These are phyloP conservation scores for Malacosoma neustria DNA, from an alignment of 2,888 invertebrate species.

Conservation along the genomic window DNA sequence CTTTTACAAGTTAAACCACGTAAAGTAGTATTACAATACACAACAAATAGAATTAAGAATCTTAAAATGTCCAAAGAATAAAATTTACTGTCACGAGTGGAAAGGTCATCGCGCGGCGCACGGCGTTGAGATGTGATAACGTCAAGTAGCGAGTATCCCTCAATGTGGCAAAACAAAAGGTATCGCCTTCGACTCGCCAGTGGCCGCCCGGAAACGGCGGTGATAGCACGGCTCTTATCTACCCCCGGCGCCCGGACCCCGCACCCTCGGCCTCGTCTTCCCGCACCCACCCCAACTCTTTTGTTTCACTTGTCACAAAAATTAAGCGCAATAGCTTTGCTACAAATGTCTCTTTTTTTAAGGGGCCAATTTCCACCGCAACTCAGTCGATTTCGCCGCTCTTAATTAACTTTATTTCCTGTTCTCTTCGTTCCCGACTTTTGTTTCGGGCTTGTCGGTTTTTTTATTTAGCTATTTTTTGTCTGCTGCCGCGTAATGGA, in stretches of 20 bases:
- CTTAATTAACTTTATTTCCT: conserved; percentile 76
- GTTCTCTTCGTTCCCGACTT: conserved; percentile 67
- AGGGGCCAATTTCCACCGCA: conserved; percentile 73
- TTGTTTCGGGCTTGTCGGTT: conserved; percentile 63
- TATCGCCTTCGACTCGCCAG: conserved; percentile 67
- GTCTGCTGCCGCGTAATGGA: conserved; percentile 70
- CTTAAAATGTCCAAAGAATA: conserved; percentile 51
- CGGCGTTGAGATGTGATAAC: conserved; percentile 54
- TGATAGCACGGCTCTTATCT: conserved; percentile 69
- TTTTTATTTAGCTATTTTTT: conserved; percentile 69
- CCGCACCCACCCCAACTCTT: conserved; percentile 59
- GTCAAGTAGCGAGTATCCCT: conserved; percentile 67
- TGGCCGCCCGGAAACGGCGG: conserved; percentile 57
- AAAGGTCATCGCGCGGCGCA: conserved; percentile 55
- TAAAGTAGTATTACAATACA: no score
- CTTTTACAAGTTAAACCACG: no score
- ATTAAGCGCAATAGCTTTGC: conserved; percentile 72
- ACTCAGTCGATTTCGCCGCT: conserved; percentile 74
- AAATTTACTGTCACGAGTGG: conserved; percentile 63
- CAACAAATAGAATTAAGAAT: not conserved
- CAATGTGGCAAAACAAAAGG: conserved; percentile 69
- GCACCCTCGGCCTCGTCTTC: conserved; percentile 25
- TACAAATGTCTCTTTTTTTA: conserved; percentile 73
- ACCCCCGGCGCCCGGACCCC: conserved; percentile 26
- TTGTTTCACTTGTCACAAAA: conserved; percentile 75